Conservation (phyloP, 1,140 invertebrate genomes). For the Orius laevigatus region DNA sequence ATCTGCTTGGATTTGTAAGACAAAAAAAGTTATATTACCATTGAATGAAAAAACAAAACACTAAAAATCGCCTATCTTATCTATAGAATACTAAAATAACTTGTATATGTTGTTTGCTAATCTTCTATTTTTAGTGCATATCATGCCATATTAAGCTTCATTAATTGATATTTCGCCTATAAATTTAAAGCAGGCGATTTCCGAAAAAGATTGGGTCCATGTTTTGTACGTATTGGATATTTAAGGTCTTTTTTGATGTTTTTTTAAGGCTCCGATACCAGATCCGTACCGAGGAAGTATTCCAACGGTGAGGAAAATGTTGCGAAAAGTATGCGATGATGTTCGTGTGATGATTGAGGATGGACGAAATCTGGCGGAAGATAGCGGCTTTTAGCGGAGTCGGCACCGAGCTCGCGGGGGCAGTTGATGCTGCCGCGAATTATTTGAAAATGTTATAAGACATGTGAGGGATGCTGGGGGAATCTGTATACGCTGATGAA, state of each 20-base stretch:
- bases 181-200: slow-evolving; percentile 78
- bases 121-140: slow-evolving; percentile 71
- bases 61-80: no score
- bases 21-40: no score
- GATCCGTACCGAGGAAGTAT: slow-evolving; percentile 87
- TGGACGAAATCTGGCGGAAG: slow-evolving; percentile 35
- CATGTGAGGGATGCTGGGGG: slow-evolving; percentile 70
- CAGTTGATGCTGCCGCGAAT: slow-evolving; percentile 81
- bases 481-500: slow-evolving; percentile 93
- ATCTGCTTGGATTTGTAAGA: slow-evolving; percentile 92
- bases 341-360: slow-evolving; percentile 56
- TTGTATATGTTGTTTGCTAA: no score
- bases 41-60: no score
- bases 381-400: slow-evolving; percentile 82
- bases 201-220: slow-evolving; percentile 79
- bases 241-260: background rate
- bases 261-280: slow-evolving; percentile 70
- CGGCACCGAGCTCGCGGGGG: slow-evolving; percentile 91
- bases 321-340: slow-evolving; percentile 71
- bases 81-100: no score
- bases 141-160: slow-evolving; percentile 86
- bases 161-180: slow-evolving; percentile 96
- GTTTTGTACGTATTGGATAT: slow-evolving; percentile 47
- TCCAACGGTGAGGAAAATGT: slow-evolving; percentile 38
- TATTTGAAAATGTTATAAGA: slow-evolving; percentile 76